phyloP scores from a whole-genome alignment of 1,140 invertebrate genomes.

The Trichonephila inaurata region DNA sequence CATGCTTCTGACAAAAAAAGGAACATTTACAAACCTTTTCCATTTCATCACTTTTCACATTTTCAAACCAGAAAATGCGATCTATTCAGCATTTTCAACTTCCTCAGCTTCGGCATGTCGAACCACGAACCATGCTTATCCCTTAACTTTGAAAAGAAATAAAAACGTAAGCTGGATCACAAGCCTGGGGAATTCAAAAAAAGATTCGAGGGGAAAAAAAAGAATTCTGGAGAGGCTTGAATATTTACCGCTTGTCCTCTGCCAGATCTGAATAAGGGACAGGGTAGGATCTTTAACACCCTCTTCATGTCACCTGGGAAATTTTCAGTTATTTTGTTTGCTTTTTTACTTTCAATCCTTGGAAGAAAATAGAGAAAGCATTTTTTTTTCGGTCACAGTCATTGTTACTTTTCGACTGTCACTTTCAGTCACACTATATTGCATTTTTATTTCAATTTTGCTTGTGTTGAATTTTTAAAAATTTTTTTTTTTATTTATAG shows the following conservation, averaged over 20 bases:
- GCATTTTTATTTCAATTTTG: too few relatives aligned
- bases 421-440: not conserved
- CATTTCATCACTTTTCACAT: too few relatives aligned
- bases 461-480: too few relatives aligned
- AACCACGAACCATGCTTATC: conserved; percentile 17
- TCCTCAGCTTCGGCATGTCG: not conserved
- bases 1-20: too few relatives aligned
- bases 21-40: too few relatives aligned
- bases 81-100: not conserved
- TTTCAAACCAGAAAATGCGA: conserved; percentile 5
- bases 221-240: conserved; percentile 18
- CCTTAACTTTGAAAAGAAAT: conserved; percentile 18
- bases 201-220: conserved; percentile 11
- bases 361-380: not conserved
- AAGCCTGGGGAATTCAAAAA: conserved; percentile 48
- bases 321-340: not conserved
- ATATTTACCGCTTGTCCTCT: conserved; percentile 61
- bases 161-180: conserved; percentile 40
- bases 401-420: not conserved
- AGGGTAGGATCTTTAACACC: not conserved
- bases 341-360: not conserved
- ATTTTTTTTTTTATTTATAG: too few relatives aligned
- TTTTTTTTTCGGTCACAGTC: not conserved
- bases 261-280: not conserved
- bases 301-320: not conserved